Evolutionary conservation across 2,888 invertebrate species (phyloP), one percentile per base, ranked within the genome.

Genomic region (Beris chalybata): DNA sequence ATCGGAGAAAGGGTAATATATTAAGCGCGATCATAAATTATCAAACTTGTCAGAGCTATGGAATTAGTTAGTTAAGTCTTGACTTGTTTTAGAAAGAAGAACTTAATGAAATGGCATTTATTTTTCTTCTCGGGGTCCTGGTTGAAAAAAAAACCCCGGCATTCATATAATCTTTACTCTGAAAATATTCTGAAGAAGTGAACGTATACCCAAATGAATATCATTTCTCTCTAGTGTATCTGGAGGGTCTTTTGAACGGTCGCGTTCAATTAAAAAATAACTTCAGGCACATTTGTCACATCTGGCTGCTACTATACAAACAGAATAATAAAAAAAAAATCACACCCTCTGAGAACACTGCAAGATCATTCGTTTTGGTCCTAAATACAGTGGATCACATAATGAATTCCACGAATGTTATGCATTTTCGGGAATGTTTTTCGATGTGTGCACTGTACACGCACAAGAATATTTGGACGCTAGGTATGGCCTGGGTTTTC

Each of bases 211-310:
- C 29, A 53, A 53, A 30, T 30, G 53, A 31, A 53, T 29, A 53
- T 53, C 30, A 53, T 31, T 31, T 29, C 30, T n/a, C n/a, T 30
- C 53, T 30, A 12, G 12, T 44, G 44, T 29, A 52, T 52, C n/a
- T 30, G 12, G 30, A 31, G 15, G 29, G 15, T 30, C 47, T 58
- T 22, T 29, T 45, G 22, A 29, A 58, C 45, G 57, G 57, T 58
- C 57, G 57, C 57, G 47, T 45, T 66, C 66, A 69, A 69, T 66
- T 67, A 69, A 67, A 69, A 65, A 69, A 67, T 69, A 69, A 69
- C 69, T 69, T 69, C 69, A 67, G 70, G 67, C 73, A 70, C 70
- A 68, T 70, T 70, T 65, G 70, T 70, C 67, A 71, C 69, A 66
- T 66, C 61, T 66, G 66, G 66, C 48, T 31, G 15, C 15, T 44